A percentile compares a stretch with the other conserved stretches of the same genome.
Conservation (phyloP, 2,888 invertebrate genomes). For the Dastarcus helophoroides region DNA sequence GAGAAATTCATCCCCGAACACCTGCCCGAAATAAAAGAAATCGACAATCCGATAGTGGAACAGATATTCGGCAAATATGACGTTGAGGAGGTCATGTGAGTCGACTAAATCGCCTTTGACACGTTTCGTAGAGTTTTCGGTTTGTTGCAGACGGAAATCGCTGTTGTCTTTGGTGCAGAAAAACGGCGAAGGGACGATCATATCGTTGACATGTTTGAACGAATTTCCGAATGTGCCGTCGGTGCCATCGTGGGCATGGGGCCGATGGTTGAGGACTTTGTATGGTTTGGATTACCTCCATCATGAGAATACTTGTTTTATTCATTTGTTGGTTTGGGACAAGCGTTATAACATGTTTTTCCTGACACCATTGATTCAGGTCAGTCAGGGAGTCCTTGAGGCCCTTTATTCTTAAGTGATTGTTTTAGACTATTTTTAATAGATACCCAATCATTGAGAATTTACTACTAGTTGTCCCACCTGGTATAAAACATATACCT, state of each 20-base stretch:
- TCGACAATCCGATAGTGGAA: conserved; percentile 15
- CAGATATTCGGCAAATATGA: conserved; percentile 29
- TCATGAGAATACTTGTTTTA: conserved; percentile 46
- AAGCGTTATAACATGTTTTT: conserved; percentile 33
- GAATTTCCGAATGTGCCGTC: conserved; percentile 46
- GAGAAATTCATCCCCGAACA: conserved; percentile 6
- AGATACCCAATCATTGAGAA: no score
- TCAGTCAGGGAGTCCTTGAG: no score
- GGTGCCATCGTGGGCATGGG: conserved; percentile 45
- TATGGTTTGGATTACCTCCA: conserved; percentile 38
- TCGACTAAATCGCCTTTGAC: no score
- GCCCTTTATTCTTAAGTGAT: no score
- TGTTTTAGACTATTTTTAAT: no score
- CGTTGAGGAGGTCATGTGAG: conserved; percentile 26
- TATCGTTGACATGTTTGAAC: conserved; percentile 33
- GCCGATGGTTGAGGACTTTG: conserved; percentile 43
- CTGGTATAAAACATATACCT: no score
- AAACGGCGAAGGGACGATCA: conserved; percentile 19
- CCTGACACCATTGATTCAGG: conserved; percentile 31
- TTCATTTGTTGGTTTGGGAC: conserved; percentile 49
- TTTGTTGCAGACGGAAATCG: conserved; percentile 28
- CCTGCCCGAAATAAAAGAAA: conserved; percentile 15
- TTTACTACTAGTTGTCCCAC: no score
- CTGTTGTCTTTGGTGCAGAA: conserved; percentile 34
- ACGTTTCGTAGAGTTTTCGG: no score